Base-by-base conservation (phyloP, 2,888 invertebrate species). In the Callimorpha dominula region DNA sequence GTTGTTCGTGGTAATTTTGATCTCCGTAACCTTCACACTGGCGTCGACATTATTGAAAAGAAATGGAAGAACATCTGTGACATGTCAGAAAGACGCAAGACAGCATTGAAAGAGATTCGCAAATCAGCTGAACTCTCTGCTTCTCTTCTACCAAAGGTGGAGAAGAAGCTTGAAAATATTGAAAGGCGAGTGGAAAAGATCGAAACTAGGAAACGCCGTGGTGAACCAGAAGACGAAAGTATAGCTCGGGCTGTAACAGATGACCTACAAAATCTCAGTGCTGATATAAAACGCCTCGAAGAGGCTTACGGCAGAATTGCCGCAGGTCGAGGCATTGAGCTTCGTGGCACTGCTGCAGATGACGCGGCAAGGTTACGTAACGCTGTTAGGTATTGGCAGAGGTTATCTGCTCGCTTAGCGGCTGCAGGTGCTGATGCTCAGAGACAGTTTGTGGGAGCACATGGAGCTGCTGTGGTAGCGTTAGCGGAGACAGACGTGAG, bases 51-150 rank as follows among this genome's bases (percentile, higher is more conserved):
- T 73, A 94, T 98, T 15, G 98, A 98, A 84, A 97, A 97, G 87
- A 96, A 98, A 78, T 98, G 98, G 98, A 97, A 97, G 85, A 96
- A 96, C 64, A 97, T 98, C 3, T 98, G 98, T 86, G 96, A 97
- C 4, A 96, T 96, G 87, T 97, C 98, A 0, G 97, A 97, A 9
- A 97, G 97, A 72, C 96, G 97, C 4, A 95, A 95, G 81, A 90
- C 86, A 12, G 87, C 92, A 0, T 87, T 95, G 1, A 93, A 91
- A 72, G 95, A 95, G 75, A 88, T 94, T 15, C 92, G 93, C 6
- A 98, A 97, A 89, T 96, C 96, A 0, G 97, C 96, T 73, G 97
- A 98, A 73, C 89, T 96, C 2, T 91, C 97, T 4, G 96, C 97
- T 78, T 92, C 95, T 0, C 96, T 98, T 95, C 86, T 98, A 49